Evolutionary conservation across 2,113 vertebrate species (phyloP).

Genomic region (Craseonycteris thonglongyai): DNA sequence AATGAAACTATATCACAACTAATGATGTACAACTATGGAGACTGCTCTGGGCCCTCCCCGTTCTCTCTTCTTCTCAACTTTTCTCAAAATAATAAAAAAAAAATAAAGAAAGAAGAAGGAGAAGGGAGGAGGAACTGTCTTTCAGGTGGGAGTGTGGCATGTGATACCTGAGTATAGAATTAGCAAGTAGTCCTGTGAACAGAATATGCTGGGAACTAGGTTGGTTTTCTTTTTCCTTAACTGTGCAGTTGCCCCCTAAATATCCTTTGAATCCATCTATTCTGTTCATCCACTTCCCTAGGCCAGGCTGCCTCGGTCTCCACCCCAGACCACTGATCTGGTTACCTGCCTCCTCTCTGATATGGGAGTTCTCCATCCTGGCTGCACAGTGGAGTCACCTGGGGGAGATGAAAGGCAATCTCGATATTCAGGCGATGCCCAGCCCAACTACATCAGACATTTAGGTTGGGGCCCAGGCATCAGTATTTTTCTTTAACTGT

Average conservation of each 20-base stretch:
- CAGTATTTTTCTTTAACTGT: background rate
- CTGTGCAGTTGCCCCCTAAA: background rate
- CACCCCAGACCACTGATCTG: background rate
- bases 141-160: background rate
- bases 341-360: background rate
- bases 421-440: background rate
- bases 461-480: background rate
- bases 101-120: too few species aligned
- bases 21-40: too few species aligned
- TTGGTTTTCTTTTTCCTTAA: background rate
- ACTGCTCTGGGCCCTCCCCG: too few species aligned
- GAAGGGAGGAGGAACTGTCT: too few species aligned
- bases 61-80: too few species aligned
- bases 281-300: background rate
- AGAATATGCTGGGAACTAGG: background rate
- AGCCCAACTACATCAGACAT: background rate
- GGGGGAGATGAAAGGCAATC: background rate
- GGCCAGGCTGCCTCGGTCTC: background rate
- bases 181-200: background rate
- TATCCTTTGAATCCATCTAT: background rate
- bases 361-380: background rate
- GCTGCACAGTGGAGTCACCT: background rate
- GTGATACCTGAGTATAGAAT: background rate
- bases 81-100: too few species aligned
- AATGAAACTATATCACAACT: too few species aligned